A percentile compares a stretch with the other conserved stretches of the same genome.
These are phyloP conservation scores for Litoditis marina DNA, from an alignment of 2,888 invertebrate species.

Conservation along the genomic window DNA sequence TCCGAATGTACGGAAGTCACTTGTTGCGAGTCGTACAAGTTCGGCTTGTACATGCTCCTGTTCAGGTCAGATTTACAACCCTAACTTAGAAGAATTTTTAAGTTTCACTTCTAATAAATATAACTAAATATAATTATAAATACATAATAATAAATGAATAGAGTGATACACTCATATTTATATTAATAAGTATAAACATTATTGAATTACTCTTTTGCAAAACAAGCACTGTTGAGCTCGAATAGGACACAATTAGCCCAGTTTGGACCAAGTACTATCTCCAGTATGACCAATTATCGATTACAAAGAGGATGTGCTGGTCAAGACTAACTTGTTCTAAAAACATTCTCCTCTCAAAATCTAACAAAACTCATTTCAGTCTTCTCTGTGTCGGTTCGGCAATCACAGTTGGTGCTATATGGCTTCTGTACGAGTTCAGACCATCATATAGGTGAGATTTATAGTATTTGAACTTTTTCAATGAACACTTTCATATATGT, in stretches of 20 bases:
- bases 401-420: conserved; percentile 26
- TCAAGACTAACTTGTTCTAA: not conserved
- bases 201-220: not conserved
- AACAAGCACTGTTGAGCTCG: too few species aligned
- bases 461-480: too few species aligned
- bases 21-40: conserved; percentile 41
- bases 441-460: conserved; percentile 28
- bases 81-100: too few species aligned
- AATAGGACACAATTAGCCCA: too few species aligned
- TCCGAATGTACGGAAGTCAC: conserved; percentile 36
- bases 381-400: conserved; percentile 29
- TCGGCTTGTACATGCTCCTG: conserved; percentile 35
- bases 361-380: too few species aligned
- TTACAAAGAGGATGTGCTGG: not conserved
- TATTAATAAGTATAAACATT: not conserved
- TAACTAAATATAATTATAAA: too few species aligned
- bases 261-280: too few species aligned
- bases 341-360: not conserved
- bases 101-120: too few species aligned
- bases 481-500: not conserved
- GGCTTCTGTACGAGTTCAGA: conserved; percentile 39
- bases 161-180: too few species aligned
- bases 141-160: too few species aligned
- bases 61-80: conserved; percentile 32
- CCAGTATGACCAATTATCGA: not conserved